Percentiles rank a stretch among this genome's conserved stretches.
Evolutionary conservation across 2,113 vertebrate genomes (phyloP).

Genomic region (Hystrix brachyura): DNA sequence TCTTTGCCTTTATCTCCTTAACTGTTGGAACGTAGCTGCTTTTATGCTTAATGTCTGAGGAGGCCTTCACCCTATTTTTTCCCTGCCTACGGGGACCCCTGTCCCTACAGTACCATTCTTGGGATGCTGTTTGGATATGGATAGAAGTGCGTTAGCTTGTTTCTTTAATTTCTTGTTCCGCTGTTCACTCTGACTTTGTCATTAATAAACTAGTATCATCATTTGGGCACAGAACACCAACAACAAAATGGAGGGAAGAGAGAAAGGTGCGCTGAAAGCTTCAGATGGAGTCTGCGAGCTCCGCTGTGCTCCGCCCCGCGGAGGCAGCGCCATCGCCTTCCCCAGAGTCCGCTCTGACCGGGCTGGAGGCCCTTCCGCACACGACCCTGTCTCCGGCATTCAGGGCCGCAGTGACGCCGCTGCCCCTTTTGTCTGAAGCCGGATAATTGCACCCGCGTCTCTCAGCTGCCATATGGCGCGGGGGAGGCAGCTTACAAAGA

Average conservation of each 20-base stretch:
- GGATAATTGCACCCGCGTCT: constrained; percentile 86
- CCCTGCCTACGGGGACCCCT: no score
- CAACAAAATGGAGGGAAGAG: not conserved
- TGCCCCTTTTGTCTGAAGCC: constrained; percentile 92
- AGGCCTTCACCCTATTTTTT: no score
- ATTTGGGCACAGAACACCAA: constrained; percentile 69
- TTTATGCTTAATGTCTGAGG: no score
- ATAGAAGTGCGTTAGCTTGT: constrained; percentile 51
- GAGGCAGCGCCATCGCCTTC: constrained; percentile 45
- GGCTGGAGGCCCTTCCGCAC: constrained; percentile 87
- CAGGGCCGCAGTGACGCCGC: constrained; percentile 91
- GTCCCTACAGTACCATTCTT: not conserved
- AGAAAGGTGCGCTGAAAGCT: not conserved
- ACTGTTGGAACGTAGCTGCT: no score
- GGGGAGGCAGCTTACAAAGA: constrained; percentile 78
- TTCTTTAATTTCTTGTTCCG: constrained; percentile 80
- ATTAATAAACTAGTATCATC: constrained; percentile 80
- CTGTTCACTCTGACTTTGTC: constrained; percentile 76
- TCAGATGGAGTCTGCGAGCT: constrained; percentile 51
- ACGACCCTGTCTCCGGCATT: constrained; percentile 92
- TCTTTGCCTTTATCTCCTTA: no score
- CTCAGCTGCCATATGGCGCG: constrained; percentile 97
- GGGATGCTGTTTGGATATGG: constrained; percentile 24
- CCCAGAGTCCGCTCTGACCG: constrained; percentile 85
- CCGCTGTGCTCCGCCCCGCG: constrained; percentile 43